These are phyloP conservation scores for Oeneis ivallda DNA, from an alignment of 2,888 invertebrate genomes.

Conservation along the genomic window DNA sequence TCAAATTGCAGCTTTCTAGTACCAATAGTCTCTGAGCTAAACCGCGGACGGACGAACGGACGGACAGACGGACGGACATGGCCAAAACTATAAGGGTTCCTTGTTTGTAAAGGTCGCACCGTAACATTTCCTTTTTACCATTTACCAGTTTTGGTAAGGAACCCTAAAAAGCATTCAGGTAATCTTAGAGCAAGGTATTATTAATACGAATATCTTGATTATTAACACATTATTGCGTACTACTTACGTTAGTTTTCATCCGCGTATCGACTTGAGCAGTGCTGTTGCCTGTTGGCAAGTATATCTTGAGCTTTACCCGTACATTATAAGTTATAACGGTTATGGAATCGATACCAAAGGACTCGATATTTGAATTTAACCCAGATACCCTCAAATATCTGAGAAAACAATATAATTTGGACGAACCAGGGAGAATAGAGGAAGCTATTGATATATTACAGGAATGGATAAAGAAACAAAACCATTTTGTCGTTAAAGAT, in stretches of 20 bases:
- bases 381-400: slow-evolving; percentile 43
- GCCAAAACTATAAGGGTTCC: too few species aligned
- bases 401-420: slow-evolving; percentile 45
- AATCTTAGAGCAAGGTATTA: too few species aligned
- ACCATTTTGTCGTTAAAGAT: slow-evolving; percentile 50
- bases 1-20: too few species aligned
- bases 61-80: too few species aligned
- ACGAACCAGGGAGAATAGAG: slow-evolving; percentile 45
- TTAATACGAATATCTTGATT: too few species aligned
- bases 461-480: slow-evolving; percentile 53
- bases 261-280: background rate
- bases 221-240: too few species aligned
- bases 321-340: background rate
- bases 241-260: background rate
- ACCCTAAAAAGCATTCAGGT: too few species aligned
- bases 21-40: too few species aligned
- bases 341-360: slow-evolving; percentile 33
- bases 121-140: too few species aligned
- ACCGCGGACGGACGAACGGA: too few species aligned
- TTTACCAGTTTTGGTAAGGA: too few species aligned
- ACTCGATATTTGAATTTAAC: slow-evolving; percentile 40
- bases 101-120: too few species aligned
- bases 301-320: background rate
- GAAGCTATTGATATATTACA: slow-evolving; percentile 47
- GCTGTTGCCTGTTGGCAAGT: background rate